Evolutionary conservation across 2,797 vertebrate species (phyloP).

Genomic region (Salarias fasciatus): DNA sequence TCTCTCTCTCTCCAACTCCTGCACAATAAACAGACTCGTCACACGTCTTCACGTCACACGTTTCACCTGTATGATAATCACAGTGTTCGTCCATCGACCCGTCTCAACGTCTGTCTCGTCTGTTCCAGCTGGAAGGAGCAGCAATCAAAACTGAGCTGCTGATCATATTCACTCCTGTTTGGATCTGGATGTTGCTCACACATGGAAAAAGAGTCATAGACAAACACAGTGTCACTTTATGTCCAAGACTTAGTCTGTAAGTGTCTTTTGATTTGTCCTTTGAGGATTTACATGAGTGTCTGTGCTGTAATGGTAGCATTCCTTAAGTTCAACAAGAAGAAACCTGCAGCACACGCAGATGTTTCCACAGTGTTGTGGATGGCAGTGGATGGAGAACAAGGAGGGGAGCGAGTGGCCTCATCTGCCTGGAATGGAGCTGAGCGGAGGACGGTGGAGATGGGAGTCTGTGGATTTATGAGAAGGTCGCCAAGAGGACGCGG

Average conservation of each 20-base stretch:
- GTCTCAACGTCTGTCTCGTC: slow-evolving; percentile 29
- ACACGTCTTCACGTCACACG: slow-evolving; percentile 32
- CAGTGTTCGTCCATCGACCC: slow-evolving; percentile 21
- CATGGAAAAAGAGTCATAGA: slow-evolving; percentile 7
- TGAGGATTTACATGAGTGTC: slow-evolving; percentile 20
- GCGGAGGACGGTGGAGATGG: background rate
- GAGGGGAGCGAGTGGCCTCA: background rate
- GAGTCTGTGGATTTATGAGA: slow-evolving; percentile 53
- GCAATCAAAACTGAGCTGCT: too few species aligned
- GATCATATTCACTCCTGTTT: slow-evolving; percentile 27
- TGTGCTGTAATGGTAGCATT: slow-evolving; percentile 32
- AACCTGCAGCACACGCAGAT: slow-evolving; percentile 16
- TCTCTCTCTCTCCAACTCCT: too few species aligned
- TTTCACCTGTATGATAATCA: slow-evolving; percentile 44
- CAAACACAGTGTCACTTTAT: slow-evolving; percentile 3
- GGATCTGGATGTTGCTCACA: slow-evolving; percentile 28
- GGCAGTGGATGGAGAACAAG: slow-evolving; percentile 5
- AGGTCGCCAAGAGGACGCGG: slow-evolving; percentile 62
- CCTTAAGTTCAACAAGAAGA: background rate
- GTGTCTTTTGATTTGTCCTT: slow-evolving; percentile 39
- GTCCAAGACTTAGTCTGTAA: slow-evolving; percentile 21
- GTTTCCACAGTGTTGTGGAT: slow-evolving; percentile 44
- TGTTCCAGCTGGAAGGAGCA: slow-evolving; percentile 12
- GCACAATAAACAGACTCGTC: slow-evolving; percentile 8
- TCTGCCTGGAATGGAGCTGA: slow-evolving; percentile 10